Evolutionary conservation across 2,888 invertebrate genomes (phyloP).

Genomic region (Pyrgus malvae): DNA sequence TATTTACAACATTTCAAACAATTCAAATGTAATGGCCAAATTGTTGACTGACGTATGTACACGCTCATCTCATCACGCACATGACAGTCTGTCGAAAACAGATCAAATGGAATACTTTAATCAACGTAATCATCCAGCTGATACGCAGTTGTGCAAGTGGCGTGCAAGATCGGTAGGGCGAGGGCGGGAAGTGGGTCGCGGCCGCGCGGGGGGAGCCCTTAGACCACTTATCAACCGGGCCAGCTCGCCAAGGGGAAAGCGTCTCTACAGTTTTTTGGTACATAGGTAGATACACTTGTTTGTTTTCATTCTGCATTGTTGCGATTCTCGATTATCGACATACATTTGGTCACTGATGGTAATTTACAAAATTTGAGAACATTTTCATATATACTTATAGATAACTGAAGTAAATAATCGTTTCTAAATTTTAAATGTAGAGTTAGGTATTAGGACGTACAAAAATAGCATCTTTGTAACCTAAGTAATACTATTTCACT

Average conservation of each 20-base stretch:
- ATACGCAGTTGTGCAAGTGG: constrained; percentile 76
- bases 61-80: no score
- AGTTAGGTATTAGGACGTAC: no score
- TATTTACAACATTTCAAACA: no score
- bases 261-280: constrained; percentile 63
- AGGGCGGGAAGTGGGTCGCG: constrained; percentile 52
- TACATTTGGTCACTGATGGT: no score
- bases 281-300: constrained; percentile 34
- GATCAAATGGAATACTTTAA: constrained; percentile 34
- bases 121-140: constrained; percentile 66
- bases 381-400: no score
- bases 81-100: constrained; percentile 19
- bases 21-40: no score
- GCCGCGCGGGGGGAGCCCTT: constrained; percentile 64
- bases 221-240: constrained; percentile 74
- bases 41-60: neutral
- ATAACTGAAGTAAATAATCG: no score
- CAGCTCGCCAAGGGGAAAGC: constrained; percentile 60
- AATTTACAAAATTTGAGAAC: no score
- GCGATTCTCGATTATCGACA: no score
- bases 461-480: no score
- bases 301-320: constrained; percentile 31
- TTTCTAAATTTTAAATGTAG: no score
- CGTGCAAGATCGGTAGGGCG: constrained; percentile 75
- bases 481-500: no score